Base-by-base conservation (phyloP, 2,888 invertebrate species). In the Diaperis boleti region DNA sequence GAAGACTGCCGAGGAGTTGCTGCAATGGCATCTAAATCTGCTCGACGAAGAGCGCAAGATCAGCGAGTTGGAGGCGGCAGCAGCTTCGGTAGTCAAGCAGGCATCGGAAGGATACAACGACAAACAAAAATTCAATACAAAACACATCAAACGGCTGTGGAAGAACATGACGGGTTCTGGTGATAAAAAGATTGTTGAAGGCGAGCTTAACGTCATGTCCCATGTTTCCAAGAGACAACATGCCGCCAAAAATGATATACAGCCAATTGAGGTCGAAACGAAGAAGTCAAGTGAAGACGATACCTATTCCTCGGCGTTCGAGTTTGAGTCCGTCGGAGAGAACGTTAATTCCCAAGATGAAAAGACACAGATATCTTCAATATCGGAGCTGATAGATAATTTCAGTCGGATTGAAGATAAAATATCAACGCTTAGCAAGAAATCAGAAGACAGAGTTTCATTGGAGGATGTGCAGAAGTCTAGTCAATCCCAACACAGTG, bases 41-140 rank as follows among this genome's bases (percentile, higher is more conserved):
- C 79, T 85, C 68, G 82, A 83, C 65, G 85, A 85, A 77, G 85
- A 86, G 76, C 79, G 79, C 55, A 82, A 83, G 69, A 82, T 86
- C 26, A 72, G 79, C 45, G 81, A 83, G 70, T 74, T 85, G 70
- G 85, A 85, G 75, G 76, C 76, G 64, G 79, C 80, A n/a, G 79
- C 80, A 10, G 79, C 72, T 47, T 71, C 73, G 11, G 74, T 80
- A 14, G 74, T 79, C 41, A 75, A 73, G 54, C 74, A 74, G 66
- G 70, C 67, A 54, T 73, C 74, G 42, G 72, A 56, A 20, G 18
- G 10, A 1, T 10, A 15, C 11, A 33, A 33, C 7, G 41, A 35
- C 13, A 69, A 66, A 52, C 69, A 72, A 59, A 70, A 69, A 37
- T 76, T 76, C 60, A 75, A 67, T 50, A 83, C 83, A 6, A 71